Base-by-base conservation (phyloP, 2,113 vertebrate species). In the Terrapene triunguis region DNA sequence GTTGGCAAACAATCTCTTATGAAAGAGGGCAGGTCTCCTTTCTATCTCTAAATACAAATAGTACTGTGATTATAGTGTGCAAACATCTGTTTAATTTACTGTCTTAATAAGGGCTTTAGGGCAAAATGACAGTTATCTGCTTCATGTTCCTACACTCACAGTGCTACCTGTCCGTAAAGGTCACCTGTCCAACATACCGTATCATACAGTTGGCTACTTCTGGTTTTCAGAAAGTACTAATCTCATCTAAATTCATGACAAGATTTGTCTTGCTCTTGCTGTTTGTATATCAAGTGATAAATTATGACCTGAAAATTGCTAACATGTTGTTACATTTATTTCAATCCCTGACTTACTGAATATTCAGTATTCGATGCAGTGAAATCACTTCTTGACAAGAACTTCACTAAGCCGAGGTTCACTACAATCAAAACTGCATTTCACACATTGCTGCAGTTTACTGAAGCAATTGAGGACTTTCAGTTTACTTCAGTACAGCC, bases 1-100 rank as follows among this genome's bases (percentile, higher is more conserved):
- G 21, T 72, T 96, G 81, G 92, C 90, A 95, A 96, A 97, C 78
- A 97, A 80, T 79, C 10, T 0, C 65, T 76, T 92, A 89, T 94
- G 76, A 93, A 76, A 42, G 21, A 48, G 24, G 0, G 1, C 48
- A 91, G 94, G 89, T 95, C 93, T 93, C 3, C 0, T 74, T 2
- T 55, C 90, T 78, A 2, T 87, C 92, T 88, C 74, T 88, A 55
- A 92, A n/a, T 17, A 55, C 89, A 94, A 93, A 96, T 87, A 96
- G 44, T 92, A 94, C 32, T 74, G 21, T 0, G 0, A 53, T 44
- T 44, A 22, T 87, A 2, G 0, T 48, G 87, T 82, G 81, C 87
- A 91, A 81, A 82, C 42, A 55, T 79, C 47, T 84, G 65, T 87
- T 86, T 84, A 85, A 80, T 91, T 93, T 17, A 19, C 14, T 79